Evolutionary conservation across 2,888 invertebrate species (phyloP).

Genomic region (Lissocephala sabroskyi): DNA sequence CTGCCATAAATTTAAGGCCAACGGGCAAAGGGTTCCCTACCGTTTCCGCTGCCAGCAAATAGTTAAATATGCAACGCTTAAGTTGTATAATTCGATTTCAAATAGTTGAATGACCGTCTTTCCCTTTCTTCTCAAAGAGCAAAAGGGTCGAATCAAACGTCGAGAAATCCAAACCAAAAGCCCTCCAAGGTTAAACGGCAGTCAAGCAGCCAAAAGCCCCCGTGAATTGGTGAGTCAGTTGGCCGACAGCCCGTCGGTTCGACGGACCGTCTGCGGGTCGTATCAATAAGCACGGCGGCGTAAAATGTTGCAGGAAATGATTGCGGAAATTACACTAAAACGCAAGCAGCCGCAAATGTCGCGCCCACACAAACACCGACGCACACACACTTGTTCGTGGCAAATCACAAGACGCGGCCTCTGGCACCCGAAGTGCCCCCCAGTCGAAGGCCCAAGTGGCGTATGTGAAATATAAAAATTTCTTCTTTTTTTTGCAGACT

Average conservation of each 20-base stretch:
- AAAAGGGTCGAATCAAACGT: slow-evolving; percentile 36
- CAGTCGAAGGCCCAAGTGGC: slow-evolving; percentile 26
- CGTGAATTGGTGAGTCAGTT: neutral
- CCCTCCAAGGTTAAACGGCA: neutral
- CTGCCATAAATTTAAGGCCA: slow-evolving; percentile 58
- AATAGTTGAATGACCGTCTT: no score
- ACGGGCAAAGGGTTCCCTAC: no score
- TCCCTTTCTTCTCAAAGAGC: slow-evolving; percentile 35
- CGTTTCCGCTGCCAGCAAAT: no score
- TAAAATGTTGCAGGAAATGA: slow-evolving; percentile 59
- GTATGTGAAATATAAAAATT: slow-evolving; percentile 47
- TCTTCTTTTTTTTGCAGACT: no score
- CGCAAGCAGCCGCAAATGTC: slow-evolving; percentile 38
- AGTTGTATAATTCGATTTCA: slow-evolving; percentile 50
- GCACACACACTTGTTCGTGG: neutral
- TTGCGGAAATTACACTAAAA: slow-evolving; percentile 62
- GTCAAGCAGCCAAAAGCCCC: slow-evolving; percentile 2
- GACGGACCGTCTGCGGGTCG: slow-evolving; percentile 13
- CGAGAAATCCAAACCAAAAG: slow-evolving; percentile 6
- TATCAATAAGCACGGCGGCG: slow-evolving; percentile 41
- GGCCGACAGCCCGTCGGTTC: neutral
- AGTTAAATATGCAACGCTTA: slow-evolving; percentile 31
- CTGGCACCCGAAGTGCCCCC: no score
- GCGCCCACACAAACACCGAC: slow-evolving; percentile 9
- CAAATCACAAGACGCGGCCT: no score